phyloP scores from a whole-genome alignment of 2,888 invertebrate genomes.

The Papilio gigon region DNA sequence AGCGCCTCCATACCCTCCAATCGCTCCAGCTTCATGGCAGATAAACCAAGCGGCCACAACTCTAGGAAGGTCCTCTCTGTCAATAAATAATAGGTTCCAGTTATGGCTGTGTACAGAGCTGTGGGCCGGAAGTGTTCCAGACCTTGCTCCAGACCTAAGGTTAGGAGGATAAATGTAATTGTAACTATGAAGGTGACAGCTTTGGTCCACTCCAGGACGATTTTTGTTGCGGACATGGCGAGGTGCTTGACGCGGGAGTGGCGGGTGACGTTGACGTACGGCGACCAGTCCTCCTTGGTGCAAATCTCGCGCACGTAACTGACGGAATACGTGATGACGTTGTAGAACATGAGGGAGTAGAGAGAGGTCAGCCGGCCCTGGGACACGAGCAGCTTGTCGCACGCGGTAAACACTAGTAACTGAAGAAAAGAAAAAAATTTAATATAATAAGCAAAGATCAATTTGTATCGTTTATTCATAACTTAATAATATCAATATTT shows the following conservation, averaged over 20 bases:
- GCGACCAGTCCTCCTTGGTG: slow-evolving; percentile 89
- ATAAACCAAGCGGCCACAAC: slow-evolving; percentile 83
- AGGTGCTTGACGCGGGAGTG: slow-evolving; percentile 89
- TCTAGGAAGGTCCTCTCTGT: slow-evolving; percentile 88
- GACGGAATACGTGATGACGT: slow-evolving; percentile 89
- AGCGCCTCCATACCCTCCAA: slow-evolving; percentile 88
- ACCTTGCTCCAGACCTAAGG: slow-evolving; percentile 89
- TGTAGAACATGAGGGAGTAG: slow-evolving; percentile 91
- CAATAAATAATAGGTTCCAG: slow-evolving; percentile 86
- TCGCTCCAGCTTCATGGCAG: slow-evolving; percentile 82
- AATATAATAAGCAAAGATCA: too few species aligned
- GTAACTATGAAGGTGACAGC: slow-evolving; percentile 90
- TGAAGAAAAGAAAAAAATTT: slow-evolving; percentile 61
- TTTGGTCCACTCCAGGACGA: slow-evolving; percentile 91
- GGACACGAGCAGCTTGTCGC: slow-evolving; percentile 85
- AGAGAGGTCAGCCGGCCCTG: slow-evolving; percentile 85
- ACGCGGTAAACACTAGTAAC: slow-evolving; percentile 88
- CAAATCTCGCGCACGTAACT: slow-evolving; percentile 88
- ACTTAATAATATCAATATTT: slow-evolving; percentile 41
- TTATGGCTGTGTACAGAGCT: slow-evolving; percentile 84
- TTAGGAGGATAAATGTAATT: slow-evolving; percentile 88
- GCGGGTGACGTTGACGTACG: slow-evolving; percentile 87
- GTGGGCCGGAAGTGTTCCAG: slow-evolving; percentile 88
- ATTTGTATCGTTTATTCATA: not conserved
- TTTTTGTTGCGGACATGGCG: slow-evolving; percentile 91